Evolutionary conservation across 2,113 vertebrate species (phyloP), one percentile per base, ranked within the genome.

Genomic region (Nycticryphes semicollaris): DNA sequence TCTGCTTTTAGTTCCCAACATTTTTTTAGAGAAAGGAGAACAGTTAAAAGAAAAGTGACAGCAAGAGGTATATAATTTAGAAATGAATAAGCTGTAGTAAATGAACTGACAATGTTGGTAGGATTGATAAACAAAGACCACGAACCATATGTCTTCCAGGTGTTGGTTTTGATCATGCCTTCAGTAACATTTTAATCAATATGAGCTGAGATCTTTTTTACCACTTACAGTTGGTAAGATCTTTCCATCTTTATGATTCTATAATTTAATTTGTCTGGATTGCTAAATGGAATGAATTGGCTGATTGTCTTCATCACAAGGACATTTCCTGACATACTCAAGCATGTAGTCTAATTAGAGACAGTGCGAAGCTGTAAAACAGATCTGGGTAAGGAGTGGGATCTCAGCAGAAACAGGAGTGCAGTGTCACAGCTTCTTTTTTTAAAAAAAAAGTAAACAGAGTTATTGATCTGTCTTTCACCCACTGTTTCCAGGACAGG

Each of bases 181-280:
- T 90, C 35, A 50, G 62, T 20, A 89, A 28, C 24, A 37, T 72
- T 94, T 92, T 81, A 87, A 92, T 43, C 43, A 89, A 28, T 21
- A n/a, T 11, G 13, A 90, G 41, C 22, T 37, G 72, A 94, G 85
- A 51, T 56, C 41, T 86, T 79, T 84, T 92, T 90, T 90, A 41
- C 74, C 23, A 18, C 59, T 94, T 68, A 43, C 4, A 45, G 75
- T n/a, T 88, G 78, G 68, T 69, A 87, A 90, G 72, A 74, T 60
- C 25, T 79, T 86, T 86, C 48, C 79, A 57, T 20, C 45, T 94
- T 73, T 84, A 62, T 1, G 0, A 77, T 70, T 59, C 57, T 67
- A 4, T 84, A 91, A 94, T 88, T 92, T 47, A 76, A 82, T 96
- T 94, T 94, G 72, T 64, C 84, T 87, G 87, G 48, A 60, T 84